These are phyloP conservation scores for Apamea epomidion DNA, from an alignment of 2,888 invertebrate genomes.

Conservation along the genomic window DNA sequence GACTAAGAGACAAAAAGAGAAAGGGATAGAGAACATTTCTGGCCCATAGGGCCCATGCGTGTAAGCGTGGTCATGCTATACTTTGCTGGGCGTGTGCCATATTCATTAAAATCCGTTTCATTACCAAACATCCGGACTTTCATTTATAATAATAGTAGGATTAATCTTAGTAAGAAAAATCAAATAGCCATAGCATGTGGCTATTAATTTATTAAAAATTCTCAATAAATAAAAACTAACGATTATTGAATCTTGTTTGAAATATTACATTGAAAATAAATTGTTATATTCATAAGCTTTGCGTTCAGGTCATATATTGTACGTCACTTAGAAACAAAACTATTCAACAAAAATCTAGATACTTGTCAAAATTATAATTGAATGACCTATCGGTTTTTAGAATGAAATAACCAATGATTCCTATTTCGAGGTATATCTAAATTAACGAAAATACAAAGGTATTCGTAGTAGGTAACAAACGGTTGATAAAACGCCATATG, in stretches of 20 bases:
- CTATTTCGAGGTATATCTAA: not conserved
- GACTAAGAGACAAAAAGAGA: not conserved
- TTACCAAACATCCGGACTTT: not conserved
- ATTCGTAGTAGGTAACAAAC: not conserved
- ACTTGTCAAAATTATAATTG: not conserved
- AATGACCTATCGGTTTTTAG: too few relatives aligned
- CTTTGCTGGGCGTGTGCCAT: not conserved
- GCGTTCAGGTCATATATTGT: not conserved
- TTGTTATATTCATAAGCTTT: not conserved
- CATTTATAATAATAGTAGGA: not conserved
- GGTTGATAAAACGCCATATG: not conserved
- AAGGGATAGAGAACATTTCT: not conserved
- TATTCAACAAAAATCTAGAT: not conserved
- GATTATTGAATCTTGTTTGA: slow-evolving; percentile 56
- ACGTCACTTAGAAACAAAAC: not conserved
- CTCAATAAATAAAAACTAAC: not conserved
- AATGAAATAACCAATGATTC: not conserved
- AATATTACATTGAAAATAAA: slow-evolving; percentile 4
- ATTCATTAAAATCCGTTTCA: not conserved
- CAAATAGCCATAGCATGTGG: not conserved
- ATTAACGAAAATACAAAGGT: not conserved
- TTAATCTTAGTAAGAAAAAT: not conserved
- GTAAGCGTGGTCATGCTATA: not conserved
- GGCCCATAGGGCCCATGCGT: not conserved
- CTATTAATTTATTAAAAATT: not conserved